Conservation (phyloP, 2,113 vertebrate genomes). For the Eidolon helvum region DNA sequence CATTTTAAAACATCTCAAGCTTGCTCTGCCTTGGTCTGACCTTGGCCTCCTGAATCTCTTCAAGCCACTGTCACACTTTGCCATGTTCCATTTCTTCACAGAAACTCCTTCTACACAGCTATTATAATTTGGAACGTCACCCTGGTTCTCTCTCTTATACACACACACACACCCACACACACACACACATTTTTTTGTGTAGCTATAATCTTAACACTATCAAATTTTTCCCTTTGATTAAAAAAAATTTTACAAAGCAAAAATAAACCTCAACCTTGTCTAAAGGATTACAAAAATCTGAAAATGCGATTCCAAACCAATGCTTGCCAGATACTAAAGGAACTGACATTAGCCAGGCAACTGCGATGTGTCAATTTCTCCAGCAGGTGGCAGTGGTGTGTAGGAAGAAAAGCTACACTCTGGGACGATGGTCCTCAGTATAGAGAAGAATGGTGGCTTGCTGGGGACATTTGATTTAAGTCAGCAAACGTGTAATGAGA, state of each 20-base stretch:
- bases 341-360: not conserved
- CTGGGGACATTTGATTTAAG: not conserved
- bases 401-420: constrained; percentile 8
- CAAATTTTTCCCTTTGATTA: not conserved
- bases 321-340: not conserved
- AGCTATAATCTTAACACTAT: not conserved
- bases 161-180: not conserved
- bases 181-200: not conserved
- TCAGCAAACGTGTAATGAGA: not conserved
- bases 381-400: constrained; percentile 55
- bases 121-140: not conserved
- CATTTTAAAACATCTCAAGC: not conserved
- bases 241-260: not conserved
- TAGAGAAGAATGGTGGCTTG: not conserved
- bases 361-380: not conserved
- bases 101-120: not conserved
- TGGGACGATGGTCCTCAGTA: not conserved
- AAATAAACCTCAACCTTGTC: not conserved
- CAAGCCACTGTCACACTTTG: not conserved
- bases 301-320: not conserved
- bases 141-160: not conserved
- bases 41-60: not conserved
- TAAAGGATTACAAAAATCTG: not conserved
- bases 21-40: not conserved
- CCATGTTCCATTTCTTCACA: not conserved